Conservation (phyloP, 1,140 invertebrate genomes). For the Hyposmocoma kahamanoa region DNA sequence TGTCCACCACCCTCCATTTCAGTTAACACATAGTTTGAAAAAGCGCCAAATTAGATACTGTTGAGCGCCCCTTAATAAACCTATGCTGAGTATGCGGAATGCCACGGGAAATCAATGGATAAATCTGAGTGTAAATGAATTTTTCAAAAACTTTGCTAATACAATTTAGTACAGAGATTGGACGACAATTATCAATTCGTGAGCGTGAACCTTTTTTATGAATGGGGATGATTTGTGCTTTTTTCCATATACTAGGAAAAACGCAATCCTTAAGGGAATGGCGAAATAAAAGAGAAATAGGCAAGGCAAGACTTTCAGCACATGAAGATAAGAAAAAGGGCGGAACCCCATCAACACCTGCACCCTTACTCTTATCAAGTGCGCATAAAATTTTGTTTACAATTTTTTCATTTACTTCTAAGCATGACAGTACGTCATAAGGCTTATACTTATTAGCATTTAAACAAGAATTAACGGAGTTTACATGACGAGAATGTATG, state of each 20-base stretch:
- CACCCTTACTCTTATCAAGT: background rate
- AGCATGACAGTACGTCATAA: background rate
- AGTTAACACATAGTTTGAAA: constrained; percentile 9
- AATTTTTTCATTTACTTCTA: background rate
- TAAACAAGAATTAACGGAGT: background rate
- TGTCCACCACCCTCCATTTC: constrained; percentile 15
- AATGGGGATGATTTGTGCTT: background rate
- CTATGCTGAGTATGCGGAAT: constrained; percentile 21
- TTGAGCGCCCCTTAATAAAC: constrained; percentile 17
- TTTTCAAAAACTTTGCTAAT: background rate
- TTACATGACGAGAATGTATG: background rate
- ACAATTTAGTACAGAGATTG: background rate
- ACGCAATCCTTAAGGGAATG: background rate
- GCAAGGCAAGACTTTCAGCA: background rate
- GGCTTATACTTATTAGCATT: background rate
- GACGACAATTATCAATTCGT: background rate
- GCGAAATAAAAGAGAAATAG: background rate
- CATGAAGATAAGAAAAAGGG: background rate
- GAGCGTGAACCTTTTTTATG: background rate
- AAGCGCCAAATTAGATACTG: constrained; percentile 15
- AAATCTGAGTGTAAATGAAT: background rate
- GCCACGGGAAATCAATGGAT: background rate
- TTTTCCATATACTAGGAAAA: background rate
- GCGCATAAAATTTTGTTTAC: background rate
- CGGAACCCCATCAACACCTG: background rate